Conservation (phyloP, 2,113 vertebrate genomes). For the Tursiops truncatus region DNA sequence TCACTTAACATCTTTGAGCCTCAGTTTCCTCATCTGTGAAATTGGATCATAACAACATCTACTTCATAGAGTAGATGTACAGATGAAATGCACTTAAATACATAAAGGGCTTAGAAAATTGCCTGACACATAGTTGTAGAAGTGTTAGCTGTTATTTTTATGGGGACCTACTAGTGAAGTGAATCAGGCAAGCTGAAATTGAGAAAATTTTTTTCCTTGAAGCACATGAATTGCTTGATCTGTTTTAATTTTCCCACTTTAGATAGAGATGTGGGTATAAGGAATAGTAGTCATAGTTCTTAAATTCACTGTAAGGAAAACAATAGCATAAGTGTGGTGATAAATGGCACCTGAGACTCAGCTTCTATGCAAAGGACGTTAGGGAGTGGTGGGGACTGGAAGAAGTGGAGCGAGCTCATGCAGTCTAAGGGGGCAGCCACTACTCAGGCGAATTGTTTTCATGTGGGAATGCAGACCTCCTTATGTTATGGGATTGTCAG, state of each 20-base stretch:
- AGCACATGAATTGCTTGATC: neutral
- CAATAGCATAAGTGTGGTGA: neutral
- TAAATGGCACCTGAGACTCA: neutral
- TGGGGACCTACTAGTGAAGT: neutral
- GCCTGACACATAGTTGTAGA: neutral
- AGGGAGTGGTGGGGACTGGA: neutral
- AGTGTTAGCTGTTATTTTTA: neutral
- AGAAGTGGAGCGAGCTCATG: accelerated
- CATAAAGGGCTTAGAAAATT: neutral
- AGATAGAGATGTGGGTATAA: neutral
- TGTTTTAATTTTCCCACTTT: neutral
- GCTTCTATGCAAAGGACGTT: neutral
- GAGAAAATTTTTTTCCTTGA: neutral
- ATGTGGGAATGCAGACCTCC: neutral
- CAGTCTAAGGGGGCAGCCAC: accelerated
- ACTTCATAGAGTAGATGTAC: neutral
- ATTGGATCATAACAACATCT: neutral
- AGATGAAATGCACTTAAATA: neutral
- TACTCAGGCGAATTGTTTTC: neutral
- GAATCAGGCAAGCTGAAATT: neutral
- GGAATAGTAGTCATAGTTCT: neutral
- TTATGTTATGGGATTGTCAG: neutral
- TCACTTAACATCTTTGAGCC: neutral
- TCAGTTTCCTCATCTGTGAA: constrained; percentile 8
- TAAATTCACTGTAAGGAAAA: neutral